Conservation (phyloP, 2,888 invertebrate genomes). For the Autographa gamma region DNA sequence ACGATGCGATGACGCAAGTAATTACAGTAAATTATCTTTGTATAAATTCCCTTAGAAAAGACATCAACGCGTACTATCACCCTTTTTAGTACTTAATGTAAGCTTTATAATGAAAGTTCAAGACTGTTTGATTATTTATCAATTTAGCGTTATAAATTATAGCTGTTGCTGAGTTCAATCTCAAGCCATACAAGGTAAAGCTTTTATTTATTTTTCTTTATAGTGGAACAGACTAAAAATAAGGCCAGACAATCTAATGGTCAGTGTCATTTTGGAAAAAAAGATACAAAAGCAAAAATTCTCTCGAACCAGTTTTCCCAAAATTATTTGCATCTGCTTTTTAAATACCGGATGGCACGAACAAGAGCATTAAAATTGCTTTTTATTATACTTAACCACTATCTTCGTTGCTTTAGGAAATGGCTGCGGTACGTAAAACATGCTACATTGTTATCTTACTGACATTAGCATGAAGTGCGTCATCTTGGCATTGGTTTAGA, state of each 20-base stretch:
- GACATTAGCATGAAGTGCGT: slow-evolving; percentile 35
- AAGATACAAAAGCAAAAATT: slow-evolving; percentile 22
- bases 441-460: slow-evolving; percentile 46
- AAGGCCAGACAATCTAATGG: slow-evolving; percentile 40
- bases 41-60: slow-evolving; percentile 57
- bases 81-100: not conserved
- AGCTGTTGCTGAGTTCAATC: not conserved
- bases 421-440: slow-evolving; percentile 50
- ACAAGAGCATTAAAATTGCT: slow-evolving; percentile 66
- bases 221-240: not conserved
- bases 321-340: slow-evolving; percentile 73
- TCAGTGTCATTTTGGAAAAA: slow-evolving; percentile 36
- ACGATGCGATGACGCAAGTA: not conserved
- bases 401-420: slow-evolving; percentile 62
- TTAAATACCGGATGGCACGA: slow-evolving; percentile 74
- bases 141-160: not conserved
- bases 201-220: slow-evolving; percentile 1
- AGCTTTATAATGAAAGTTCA: not conserved
- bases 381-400: slow-evolving; percentile 72
- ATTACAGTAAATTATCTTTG: not conserved
- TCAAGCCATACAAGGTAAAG: not conserved
- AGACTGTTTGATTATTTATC: not conserved
- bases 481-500: slow-evolving; percentile 18
- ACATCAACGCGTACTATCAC: slow-evolving; percentile 68
- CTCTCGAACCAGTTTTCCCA: slow-evolving; percentile 54